Evolutionary conservation across 2,888 invertebrate genomes (phyloP).

Genomic region (Nemurella pictetii): DNA sequence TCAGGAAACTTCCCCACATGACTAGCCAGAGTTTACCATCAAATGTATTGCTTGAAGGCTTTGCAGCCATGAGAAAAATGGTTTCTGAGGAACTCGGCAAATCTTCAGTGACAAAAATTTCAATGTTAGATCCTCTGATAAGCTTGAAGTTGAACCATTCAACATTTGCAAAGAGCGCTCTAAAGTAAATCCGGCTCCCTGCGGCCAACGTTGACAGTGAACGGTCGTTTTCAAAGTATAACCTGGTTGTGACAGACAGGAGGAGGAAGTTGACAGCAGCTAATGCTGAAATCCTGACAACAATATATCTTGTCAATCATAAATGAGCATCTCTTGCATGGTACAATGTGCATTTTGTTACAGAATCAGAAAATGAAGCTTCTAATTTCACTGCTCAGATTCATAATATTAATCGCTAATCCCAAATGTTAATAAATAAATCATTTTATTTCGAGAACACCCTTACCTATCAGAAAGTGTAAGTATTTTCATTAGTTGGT

Average conservation of each 20-base stretch:
- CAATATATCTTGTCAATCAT: no score
- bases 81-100: not conserved
- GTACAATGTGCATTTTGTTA: no score
- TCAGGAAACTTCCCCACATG: not conserved
- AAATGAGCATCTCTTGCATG: no score
- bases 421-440: no score
- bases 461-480: no score
- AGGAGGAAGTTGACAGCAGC: not conserved
- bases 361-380: no score
- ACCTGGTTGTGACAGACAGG: not conserved
- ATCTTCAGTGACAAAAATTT: not conserved
- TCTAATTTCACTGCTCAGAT: no score
- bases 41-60: not conserved
- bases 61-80: not conserved
- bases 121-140: not conserved
- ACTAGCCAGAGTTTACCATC: not conserved
- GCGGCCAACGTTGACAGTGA: not conserved
- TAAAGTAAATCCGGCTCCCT: not conserved
- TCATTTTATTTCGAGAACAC: no score
- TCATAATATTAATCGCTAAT: no score
- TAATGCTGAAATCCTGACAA: not conserved
- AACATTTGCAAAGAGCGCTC: not conserved
- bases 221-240: not conserved
- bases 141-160: not conserved
- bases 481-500: no score